These are phyloP conservation scores for Alviniconcha marisindica DNA, from an alignment of 1,140 invertebrate genomes.

Conservation along the genomic window DNA sequence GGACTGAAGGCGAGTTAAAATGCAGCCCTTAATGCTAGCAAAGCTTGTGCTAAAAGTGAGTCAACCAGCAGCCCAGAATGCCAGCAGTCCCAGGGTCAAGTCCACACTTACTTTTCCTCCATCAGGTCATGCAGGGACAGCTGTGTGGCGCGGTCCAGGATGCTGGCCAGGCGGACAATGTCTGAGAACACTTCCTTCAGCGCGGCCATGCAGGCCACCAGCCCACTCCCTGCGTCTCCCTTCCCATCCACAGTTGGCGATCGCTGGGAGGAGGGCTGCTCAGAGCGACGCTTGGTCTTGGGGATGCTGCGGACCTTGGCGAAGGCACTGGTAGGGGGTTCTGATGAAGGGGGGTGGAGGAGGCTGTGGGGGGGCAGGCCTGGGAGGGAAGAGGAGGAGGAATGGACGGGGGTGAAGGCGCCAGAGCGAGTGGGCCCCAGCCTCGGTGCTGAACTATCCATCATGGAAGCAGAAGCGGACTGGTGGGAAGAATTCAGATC, in stretches of 20 bases:
- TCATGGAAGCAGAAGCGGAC: background rate
- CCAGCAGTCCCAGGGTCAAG: background rate
- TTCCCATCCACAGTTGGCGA: background rate
- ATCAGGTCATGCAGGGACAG: constrained; percentile 52
- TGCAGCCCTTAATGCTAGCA: too few species aligned
- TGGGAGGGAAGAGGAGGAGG: background rate
- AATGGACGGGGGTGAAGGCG: constrained; percentile 27
- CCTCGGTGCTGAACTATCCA: background rate
- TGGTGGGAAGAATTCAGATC: too few species aligned
- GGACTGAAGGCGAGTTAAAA: too few species aligned
- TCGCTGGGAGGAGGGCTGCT: background rate
- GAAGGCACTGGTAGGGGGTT: constrained; percentile 28
- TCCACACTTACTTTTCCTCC: constrained; percentile 49
- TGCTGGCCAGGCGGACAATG: constrained; percentile 45
- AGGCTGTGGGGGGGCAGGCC: background rate
- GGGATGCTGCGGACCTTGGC: constrained; percentile 42
- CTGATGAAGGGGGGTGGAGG: constrained; percentile 18
- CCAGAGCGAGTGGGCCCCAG: background rate
- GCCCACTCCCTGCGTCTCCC: background rate
- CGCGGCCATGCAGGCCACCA: background rate
- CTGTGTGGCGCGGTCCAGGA: constrained; percentile 50
- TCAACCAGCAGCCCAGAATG: too few species aligned
- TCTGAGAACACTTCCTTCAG: constrained; percentile 45
- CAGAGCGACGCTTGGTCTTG: background rate
- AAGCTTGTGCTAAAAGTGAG: too few species aligned